These are phyloP conservation scores for Nothocercus nigrocapillus DNA, from an alignment of 2,113 vertebrate species.

Conservation along the genomic window DNA sequence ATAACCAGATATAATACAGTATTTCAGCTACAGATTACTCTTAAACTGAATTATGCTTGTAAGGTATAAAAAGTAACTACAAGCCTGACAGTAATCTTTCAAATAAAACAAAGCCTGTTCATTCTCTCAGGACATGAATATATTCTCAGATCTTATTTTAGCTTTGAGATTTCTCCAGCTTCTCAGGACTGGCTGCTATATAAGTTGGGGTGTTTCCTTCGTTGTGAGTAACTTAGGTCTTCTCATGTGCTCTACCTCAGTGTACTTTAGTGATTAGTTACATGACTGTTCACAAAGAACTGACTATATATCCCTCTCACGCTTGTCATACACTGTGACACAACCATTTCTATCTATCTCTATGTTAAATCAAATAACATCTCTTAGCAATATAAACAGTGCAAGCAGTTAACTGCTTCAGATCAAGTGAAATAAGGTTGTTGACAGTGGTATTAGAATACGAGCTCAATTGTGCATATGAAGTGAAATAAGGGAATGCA, in stretches of 20 bases:
- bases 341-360: not conserved
- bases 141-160: not conserved
- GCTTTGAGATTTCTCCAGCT: not conserved
- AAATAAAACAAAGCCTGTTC: not conserved
- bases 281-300: not conserved
- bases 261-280: not conserved
- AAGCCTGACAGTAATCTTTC: not conserved
- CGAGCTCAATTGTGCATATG: not conserved
- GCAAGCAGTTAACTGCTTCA: conserved; percentile 13
- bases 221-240: not conserved
- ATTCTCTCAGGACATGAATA: not conserved
- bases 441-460: conserved; percentile 21
- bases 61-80: not conserved
- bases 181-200: not conserved
- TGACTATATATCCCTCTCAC: not conserved
- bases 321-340: not conserved
- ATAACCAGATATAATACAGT: not conserved
- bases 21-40: not conserved
- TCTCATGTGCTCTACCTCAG: not conserved
- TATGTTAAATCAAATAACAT: not conserved
- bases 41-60: not conserved
- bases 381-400: conserved; percentile 9
- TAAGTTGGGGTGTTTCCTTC: not conserved
- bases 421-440: conserved; percentile 25
- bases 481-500: not conserved